A percentile compares a stretch with the other conserved stretches of the same genome.
These are phyloP conservation scores for Phenganax subtilis DNA, from an alignment of 92 coral and sea anemone genomes.

Conservation along the genomic window DNA sequence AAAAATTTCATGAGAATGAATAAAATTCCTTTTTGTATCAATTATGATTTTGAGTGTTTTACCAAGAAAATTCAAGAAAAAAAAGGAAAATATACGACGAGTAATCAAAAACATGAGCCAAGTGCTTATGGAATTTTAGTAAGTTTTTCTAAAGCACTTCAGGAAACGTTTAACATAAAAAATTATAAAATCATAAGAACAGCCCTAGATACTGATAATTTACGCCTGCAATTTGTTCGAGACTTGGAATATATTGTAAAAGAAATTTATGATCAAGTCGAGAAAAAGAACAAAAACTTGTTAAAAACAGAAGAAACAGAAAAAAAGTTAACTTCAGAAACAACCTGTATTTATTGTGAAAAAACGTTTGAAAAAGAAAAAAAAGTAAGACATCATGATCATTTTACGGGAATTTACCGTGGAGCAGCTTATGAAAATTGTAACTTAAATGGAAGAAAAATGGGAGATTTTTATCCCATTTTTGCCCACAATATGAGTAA, in stretches of 20 bases:
- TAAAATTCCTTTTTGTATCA: slow-evolving; percentile 18
- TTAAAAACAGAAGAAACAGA: slow-evolving; percentile 25
- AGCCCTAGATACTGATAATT: too few relatives aligned
- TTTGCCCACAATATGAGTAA: slow-evolving; percentile 44
- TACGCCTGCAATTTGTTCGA: too few relatives aligned
- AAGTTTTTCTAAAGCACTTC: too few relatives aligned
- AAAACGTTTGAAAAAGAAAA: background rate
- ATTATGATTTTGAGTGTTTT: slow-evolving; percentile 29
- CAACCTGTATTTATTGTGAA: slow-evolving; percentile 2
- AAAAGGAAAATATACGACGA: background rate
- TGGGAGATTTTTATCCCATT: slow-evolving; percentile 43
- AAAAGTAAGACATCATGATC: slow-evolving; percentile 1
- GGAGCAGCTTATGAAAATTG: slow-evolving; percentile 45
- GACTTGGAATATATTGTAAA: too few relatives aligned
- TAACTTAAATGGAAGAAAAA: slow-evolving; percentile 9
- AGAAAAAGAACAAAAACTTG: too few relatives aligned
- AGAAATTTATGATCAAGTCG: too few relatives aligned
- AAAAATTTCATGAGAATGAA: slow-evolving; percentile 42
- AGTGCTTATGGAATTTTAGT: too few relatives aligned
- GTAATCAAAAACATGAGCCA: slow-evolving; percentile 32
- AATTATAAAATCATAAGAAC: too few relatives aligned
- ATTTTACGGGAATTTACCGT: slow-evolving; percentile 19
- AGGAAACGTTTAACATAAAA: too few relatives aligned
- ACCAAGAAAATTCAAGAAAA: slow-evolving; percentile 5
- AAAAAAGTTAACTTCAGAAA: background rate